Base-by-base conservation (phyloP, 2,888 invertebrate species). In the Gymnoscelis rufifasciata region DNA sequence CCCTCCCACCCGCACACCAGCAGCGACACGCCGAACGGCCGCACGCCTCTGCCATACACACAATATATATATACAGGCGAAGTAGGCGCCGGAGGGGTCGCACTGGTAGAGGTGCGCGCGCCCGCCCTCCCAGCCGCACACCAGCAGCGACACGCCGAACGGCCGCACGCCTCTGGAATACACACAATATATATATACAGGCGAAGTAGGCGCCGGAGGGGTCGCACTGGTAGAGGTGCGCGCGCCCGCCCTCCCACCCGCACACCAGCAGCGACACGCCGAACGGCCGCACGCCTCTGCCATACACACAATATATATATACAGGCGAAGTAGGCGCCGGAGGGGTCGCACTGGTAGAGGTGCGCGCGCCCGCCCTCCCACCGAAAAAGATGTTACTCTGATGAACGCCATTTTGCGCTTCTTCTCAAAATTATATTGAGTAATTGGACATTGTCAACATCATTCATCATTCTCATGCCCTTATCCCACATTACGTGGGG, bases 291-390 rank as follows among this genome's bases (percentile, higher is more conserved):
- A 99, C 99, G 62, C 99, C 99, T 48, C 97, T 97, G 82, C 6
- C 12, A 13, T 23, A 23, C 3, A 23, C 6, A 23, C 23, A 23
- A 23, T 23, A 23, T 23, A 23, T 23, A 23, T 23, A 23, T 6
- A 6, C 3, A 23, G 3, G 6, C 23, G 23, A 23, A 23, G 23
- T 23, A 23, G 3, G 6, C 23, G 1, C 99, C 99, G 0, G 98
- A 98, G 0, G 99, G 99, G 89, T 99, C 99, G 81, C 98, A 98
- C 78, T 99, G 99, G 90, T 98, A 99, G 43, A 99, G 89, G 75
- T 95, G 97, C 0, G 99, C 98, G 38, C 94, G 91, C 36, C 92
- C 95, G 44, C 92, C 92, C 73, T 99, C 99, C 98, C 98, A 99
- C 0, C 99, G 6, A 4, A 23, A 23, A 23, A 4, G 3, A 23